Evolutionary conservation across 2,888 invertebrate genomes (phyloP).

Genomic region (Cantharis rufa): DNA sequence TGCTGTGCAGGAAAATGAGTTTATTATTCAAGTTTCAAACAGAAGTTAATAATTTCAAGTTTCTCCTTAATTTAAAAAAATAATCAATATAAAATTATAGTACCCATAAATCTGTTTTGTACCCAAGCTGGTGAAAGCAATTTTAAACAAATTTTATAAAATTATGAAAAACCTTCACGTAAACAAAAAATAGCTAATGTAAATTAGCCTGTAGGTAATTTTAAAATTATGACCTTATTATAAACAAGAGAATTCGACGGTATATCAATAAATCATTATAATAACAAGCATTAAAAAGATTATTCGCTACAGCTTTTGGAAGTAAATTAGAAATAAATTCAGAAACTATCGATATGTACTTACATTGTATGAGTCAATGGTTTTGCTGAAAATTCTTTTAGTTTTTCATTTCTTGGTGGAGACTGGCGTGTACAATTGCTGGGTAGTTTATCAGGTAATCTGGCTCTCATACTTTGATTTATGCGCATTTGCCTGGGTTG

Average conservation of each 20-base stretch:
- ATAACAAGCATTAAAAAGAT: background rate
- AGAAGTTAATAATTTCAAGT: no score
- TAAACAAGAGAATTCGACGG: background rate
- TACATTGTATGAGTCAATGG: constrained; percentile 46
- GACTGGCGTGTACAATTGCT: constrained; percentile 33
- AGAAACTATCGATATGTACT: constrained; percentile 37
- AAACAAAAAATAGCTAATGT: background rate
- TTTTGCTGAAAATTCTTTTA: constrained; percentile 35
- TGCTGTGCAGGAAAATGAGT: background rate
- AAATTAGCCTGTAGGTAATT: background rate
- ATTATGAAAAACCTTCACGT: background rate
- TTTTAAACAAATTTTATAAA: background rate
- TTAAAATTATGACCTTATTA: background rate
- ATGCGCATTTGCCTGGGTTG: constrained; percentile 53
- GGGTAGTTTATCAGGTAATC: constrained; percentile 44
- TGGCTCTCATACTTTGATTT: constrained; percentile 54
- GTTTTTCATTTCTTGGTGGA: constrained; percentile 42
- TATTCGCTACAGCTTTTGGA: background rate
- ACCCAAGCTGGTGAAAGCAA: background rate
- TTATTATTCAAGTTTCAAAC: background rate
- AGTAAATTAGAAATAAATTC: background rate
- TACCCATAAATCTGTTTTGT: no score
- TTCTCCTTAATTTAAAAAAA: no score
- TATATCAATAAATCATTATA: background rate
- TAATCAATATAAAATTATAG: no score